Evolutionary conservation across 2,888 invertebrate genomes (phyloP).

Genomic region (Latrodectus elegans): DNA sequence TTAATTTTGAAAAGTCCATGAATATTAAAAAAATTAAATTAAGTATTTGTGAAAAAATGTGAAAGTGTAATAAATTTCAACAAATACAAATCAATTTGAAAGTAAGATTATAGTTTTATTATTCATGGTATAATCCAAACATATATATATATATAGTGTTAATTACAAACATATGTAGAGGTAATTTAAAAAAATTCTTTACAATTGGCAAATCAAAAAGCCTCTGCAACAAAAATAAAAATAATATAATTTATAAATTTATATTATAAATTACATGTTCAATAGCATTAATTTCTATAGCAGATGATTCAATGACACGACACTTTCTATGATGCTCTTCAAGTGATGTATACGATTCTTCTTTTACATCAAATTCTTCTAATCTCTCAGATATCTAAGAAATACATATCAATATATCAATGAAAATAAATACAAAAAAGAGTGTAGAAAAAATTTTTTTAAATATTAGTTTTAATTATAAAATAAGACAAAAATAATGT

Average conservation of each 20-base stretch:
- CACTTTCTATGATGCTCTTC: constrained; percentile 78
- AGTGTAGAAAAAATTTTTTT: neutral
- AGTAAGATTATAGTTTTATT: no score
- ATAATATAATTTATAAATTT: no score
- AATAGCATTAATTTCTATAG: constrained; percentile 73
- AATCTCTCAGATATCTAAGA: constrained; percentile 81
- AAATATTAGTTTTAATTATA: neutral
- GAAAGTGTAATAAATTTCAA: no score
- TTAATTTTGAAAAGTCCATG: no score
- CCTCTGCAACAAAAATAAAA: neutral
- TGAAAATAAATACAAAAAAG: no score
- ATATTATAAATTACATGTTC: constrained; percentile 73
- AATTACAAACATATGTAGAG: no score
- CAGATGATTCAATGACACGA: constrained; percentile 78
- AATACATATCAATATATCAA: neutral
- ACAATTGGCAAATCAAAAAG: neutral
- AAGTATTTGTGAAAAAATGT: no score
- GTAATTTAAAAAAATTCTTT: no score
- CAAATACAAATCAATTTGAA: no score
- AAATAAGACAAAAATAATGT: neutral
- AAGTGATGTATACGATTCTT: constrained; percentile 80
- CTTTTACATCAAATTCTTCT: constrained; percentile 89
- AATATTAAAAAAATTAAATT: no score
- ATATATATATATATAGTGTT: no score
- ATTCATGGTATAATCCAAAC: no score